Evolutionary conservation across 1,140 invertebrate genomes (phyloP).

Genomic region (Zaprionus davidi): DNA sequence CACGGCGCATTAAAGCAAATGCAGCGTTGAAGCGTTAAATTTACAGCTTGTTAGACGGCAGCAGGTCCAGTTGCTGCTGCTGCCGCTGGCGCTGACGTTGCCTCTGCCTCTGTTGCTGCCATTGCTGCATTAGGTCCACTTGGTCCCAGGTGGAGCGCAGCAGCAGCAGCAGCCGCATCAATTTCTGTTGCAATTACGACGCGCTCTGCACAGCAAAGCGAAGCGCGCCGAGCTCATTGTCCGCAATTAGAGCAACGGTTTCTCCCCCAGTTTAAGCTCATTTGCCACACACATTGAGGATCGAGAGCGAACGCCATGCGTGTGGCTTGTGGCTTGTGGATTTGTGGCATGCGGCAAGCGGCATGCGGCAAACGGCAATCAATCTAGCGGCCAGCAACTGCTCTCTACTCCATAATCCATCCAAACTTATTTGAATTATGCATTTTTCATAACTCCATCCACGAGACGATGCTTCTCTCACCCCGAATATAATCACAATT

Average conservation of each 20-base stretch:
- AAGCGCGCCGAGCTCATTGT: conserved; percentile 60
- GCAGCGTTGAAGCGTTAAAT: conserved; percentile 80
- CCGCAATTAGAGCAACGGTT: conserved; percentile 78
- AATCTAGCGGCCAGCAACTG: conserved; percentile 20
- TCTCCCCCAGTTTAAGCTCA: conserved; percentile 64
- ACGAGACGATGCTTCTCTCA: background rate
- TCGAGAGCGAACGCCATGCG: conserved; percentile 18
- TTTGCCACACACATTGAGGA: conserved; percentile 72
- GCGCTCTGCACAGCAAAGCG: conserved; percentile 52
- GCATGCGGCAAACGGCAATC: conserved; percentile 24
- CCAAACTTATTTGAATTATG: conserved; percentile 46
- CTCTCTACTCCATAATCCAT: conserved; percentile 37
- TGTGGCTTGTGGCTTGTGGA: conserved; percentile 16
- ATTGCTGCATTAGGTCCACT: conserved; percentile 15
- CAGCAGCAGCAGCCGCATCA: conserved; percentile 46
- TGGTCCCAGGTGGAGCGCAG: conserved; percentile 33
- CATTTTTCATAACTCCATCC: conserved; percentile 38
- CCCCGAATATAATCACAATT: conserved; percentile 25
- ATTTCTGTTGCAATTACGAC: conserved; percentile 72
- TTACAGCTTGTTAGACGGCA: conserved; percentile 79
- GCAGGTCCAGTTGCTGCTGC: conserved; percentile 50
- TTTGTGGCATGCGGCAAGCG: conserved; percentile 20
- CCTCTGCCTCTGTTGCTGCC: conserved; percentile 10
- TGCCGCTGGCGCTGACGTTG: background rate
- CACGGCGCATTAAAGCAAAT: conserved; percentile 63